Base-by-base conservation (phyloP, 2,888 invertebrate genomes). In the Alviniconcha strummeri region DNA sequence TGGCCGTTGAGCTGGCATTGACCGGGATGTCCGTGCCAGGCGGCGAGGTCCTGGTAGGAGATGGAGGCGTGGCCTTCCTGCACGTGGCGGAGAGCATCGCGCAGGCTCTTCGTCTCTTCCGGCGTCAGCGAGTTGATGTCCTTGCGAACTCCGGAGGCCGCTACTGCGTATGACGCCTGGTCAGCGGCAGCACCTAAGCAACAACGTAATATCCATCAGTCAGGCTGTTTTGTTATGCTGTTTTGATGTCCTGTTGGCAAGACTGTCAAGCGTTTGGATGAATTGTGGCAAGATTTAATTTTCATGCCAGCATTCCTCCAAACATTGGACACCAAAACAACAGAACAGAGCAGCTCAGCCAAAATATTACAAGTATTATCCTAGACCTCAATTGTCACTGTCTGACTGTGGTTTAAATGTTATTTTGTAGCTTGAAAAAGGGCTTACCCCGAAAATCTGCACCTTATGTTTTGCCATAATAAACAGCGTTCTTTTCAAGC, bases 21-120 rank as follows among this genome's bases (percentile, higher is more conserved):
- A n/a, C 13, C 83, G 13, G 86, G 87, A 11, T 80, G 83, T 13
- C 88, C 88, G 79, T 88, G 88, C 82, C 56, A 84, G 11, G 83
- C 75, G 64, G 69, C 86, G 57, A 86, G 81, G 0, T 60, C 67
- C 83, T 85, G 81, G 78, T 82, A 85, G 19, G 80, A 80, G 80
- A 83, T 80, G 2, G n/a, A 55, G 17, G 86, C 84, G 4, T 36
- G 5, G 69, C 87, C 87, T 0, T 67, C 84, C 80, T 84, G 57
- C 6, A 88, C 83, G 13, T 60, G 67, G 17, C 71, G 36, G 82
- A 88, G 77, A n/a, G 88, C 86, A 6, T 85, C 75, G 13, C 85
- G 54, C 11, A 88, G 86, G 57, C 84, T 87, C 56, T 85, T 72
- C 5, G 57, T 84, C 69, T 88, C 87, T 11, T 84, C 84, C 0